Conservation (phyloP, 1,140 invertebrate genomes). For the Arion vulgaris region DNA sequence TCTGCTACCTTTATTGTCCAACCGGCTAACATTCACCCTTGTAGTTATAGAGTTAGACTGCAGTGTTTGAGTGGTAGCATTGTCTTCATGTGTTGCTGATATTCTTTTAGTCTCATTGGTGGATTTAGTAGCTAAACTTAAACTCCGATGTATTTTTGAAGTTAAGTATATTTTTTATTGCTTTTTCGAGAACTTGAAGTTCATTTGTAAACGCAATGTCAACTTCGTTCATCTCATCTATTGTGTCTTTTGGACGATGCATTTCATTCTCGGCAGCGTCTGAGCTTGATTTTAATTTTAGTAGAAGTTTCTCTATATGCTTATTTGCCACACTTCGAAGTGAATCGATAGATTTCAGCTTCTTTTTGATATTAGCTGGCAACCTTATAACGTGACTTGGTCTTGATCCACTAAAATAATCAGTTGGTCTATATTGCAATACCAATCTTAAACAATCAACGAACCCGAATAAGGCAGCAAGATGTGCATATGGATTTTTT, state of each 20-base stretch:
- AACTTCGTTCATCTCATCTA: not conserved
- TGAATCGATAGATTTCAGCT: not conserved
- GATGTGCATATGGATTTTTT: conserved; percentile 26
- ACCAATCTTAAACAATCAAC: not conserved
- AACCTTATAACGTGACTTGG: not conserved
- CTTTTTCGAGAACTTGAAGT: not conserved
- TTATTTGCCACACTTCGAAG: not conserved
- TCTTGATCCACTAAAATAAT: not conserved
- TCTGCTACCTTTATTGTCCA: not conserved
- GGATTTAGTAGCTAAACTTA: not conserved
- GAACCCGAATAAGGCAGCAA: conserved; percentile 4
- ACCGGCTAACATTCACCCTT: not conserved
- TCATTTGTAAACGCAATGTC: not conserved
- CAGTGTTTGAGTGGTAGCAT: not conserved
- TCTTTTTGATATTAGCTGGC: not conserved
- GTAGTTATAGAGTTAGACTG: not conserved
- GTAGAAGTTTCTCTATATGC: not conserved
- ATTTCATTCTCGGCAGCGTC: not conserved
- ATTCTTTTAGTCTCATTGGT: not conserved
- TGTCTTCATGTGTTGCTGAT: too few species aligned
- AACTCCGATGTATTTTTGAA: not conserved
- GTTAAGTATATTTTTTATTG: not conserved
- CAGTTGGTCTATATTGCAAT: conserved; percentile 5
- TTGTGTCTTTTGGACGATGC: not conserved
- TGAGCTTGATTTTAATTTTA: not conserved